These are phyloP conservation scores for Hemitrygon akajei DNA, from an alignment of 2,797 vertebrate species.

Conservation along the genomic window DNA sequence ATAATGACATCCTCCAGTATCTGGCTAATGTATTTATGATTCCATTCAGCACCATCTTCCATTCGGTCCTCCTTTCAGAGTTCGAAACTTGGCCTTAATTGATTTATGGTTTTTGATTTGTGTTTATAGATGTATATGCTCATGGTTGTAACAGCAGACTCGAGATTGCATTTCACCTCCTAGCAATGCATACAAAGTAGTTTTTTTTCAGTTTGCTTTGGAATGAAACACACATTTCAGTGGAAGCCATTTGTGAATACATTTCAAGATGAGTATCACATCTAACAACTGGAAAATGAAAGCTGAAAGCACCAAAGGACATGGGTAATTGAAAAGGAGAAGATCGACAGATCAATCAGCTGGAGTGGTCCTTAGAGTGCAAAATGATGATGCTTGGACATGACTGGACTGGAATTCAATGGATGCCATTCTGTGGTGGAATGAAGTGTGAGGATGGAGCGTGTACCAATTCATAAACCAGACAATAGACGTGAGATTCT, in stretches of 20 bases:
- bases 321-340: neutral
- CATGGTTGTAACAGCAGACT: neutral
- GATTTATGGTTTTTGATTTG: neutral
- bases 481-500: too few relatives aligned
- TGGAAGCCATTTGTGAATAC: constrained; percentile 1
- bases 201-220: neutral
- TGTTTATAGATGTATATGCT: neutral
- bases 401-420: neutral
- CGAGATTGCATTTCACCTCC: neutral
- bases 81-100: neutral
- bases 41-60: neutral
- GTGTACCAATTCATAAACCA: neutral
- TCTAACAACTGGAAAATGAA: neutral
- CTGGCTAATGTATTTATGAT: neutral
- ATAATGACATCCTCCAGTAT: too few relatives aligned
- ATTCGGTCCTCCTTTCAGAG: neutral
- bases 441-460: neutral
- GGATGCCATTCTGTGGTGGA: neutral
- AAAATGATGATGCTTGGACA: too few relatives aligned
- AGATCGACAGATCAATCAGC: neutral
- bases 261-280: neutral
- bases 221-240: neutral
- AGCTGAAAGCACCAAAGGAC: neutral
- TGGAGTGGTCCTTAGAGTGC: neutral
- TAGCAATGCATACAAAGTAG: neutral